A percentile compares a stretch with the other conserved stretches of the same genome.
These are phyloP conservation scores for Chauna torquata DNA, from an alignment of 2,113 vertebrate genomes.

Conservation along the genomic window DNA sequence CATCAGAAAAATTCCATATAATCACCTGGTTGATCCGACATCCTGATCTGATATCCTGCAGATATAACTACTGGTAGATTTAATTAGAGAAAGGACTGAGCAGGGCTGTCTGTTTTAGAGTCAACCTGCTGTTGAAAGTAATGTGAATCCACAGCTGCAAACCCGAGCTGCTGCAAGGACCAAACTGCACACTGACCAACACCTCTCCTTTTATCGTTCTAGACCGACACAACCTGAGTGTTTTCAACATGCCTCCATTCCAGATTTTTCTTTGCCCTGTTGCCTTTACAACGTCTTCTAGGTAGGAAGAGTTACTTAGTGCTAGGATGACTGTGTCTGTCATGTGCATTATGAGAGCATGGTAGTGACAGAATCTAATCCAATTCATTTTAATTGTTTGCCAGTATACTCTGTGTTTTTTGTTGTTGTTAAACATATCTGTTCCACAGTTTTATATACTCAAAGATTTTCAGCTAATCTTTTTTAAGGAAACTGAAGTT, in stretches of 20 bases:
- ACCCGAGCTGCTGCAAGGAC: background rate
- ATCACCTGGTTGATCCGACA: background rate
- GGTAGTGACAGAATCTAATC: background rate
- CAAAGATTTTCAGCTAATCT: background rate
- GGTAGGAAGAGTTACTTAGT: background rate
- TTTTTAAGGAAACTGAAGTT: background rate
- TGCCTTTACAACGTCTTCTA: background rate
- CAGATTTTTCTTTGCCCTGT: background rate
- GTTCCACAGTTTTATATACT: background rate
- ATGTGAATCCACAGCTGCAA: background rate
- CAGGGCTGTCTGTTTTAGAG: background rate
- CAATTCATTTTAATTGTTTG: background rate
- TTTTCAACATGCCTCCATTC: background rate
- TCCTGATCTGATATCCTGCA: too few relatives aligned
- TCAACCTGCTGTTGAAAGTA: background rate
- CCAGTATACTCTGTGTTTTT: background rate
- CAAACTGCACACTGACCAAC: fast-evolving
- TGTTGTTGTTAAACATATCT: background rate
- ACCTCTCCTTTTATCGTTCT: background rate
- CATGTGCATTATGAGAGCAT: background rate
- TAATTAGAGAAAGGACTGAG: background rate
- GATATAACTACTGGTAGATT: background rate
- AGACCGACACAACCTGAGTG: background rate
- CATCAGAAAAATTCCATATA: background rate
- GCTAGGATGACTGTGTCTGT: background rate